Percentiles rank a stretch among this genome's conserved stretches.
Conservation (phyloP, 2,113 vertebrate species). For the Gallinago paraguaiae region DNA sequence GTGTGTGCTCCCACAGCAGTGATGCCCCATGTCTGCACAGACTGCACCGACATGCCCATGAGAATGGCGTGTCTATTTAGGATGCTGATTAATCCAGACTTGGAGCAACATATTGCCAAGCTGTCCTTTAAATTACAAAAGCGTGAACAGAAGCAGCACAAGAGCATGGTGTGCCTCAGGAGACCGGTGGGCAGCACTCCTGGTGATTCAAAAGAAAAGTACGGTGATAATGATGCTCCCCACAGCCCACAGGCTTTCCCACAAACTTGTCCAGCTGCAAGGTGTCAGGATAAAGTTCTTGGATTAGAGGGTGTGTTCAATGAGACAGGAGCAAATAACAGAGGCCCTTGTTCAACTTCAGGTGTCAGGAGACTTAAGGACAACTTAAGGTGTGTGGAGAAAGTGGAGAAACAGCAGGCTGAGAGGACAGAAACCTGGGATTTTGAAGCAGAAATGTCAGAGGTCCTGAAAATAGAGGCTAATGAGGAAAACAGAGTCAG, state of each 20-base stretch:
- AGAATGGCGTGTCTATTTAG: background rate
- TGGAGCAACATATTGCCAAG: background rate
- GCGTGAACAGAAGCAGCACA: background rate
- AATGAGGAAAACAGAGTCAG: background rate
- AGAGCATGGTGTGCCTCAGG: background rate
- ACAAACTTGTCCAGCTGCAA: background rate
- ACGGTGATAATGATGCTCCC: too few relatives aligned
- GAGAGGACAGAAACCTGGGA: background rate
- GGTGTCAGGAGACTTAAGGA: background rate
- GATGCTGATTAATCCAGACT: background rate
- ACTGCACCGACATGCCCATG: rapidly evolving
- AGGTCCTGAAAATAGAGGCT: background rate
- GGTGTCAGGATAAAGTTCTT: background rate
- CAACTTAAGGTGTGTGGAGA: background rate
- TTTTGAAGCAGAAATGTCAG: background rate
- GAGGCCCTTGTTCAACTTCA: background rate
- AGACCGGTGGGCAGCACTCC: background rate
- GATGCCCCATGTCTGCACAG: rapidly evolving
- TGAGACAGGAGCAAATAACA: background rate
- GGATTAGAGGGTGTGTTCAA: background rate
- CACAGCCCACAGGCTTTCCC: background rate
- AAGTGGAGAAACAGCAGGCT: background rate
- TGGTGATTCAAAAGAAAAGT: background rate
- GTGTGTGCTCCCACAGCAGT: background rate
- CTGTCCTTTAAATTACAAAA: background rate